phyloP scores from a whole-genome alignment of 1,140 invertebrate genomes.

The Berghia stephanieae region DNA sequence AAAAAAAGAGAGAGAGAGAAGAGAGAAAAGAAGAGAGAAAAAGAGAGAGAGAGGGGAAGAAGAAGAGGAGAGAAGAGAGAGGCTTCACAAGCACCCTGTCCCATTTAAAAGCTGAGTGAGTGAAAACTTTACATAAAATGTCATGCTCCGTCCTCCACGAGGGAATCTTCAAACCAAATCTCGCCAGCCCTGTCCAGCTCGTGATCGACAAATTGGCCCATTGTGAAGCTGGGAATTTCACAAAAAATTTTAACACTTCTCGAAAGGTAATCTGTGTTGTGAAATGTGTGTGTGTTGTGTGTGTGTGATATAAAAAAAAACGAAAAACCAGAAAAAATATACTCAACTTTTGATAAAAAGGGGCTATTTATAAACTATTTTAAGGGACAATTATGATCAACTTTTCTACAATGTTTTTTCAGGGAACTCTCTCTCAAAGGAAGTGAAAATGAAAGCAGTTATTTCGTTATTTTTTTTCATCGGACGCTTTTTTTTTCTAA shows the following conservation, averaged over 20 bases:
- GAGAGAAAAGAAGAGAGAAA: not conserved
- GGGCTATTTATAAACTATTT: not conserved
- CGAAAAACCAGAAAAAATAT: not conserved
- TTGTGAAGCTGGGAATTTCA: not conserved
- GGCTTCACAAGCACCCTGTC: not conserved
- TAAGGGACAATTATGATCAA: too few relatives aligned
- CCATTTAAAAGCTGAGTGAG: not conserved
- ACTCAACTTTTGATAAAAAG: not conserved
- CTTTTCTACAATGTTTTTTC: too few relatives aligned
- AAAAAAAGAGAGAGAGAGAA: not conserved
- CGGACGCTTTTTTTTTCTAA: not conserved
- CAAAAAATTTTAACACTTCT: too few relatives aligned
- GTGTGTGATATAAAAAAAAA: too few relatives aligned
- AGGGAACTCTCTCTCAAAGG: too few relatives aligned
- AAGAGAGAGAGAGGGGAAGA: not conserved
- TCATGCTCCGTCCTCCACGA: too few relatives aligned
- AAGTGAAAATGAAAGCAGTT: too few relatives aligned
- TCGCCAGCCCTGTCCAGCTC: not conserved
- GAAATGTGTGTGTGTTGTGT: too few relatives aligned
- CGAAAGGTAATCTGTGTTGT: not conserved
- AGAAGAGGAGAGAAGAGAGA: not conserved
- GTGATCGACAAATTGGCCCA: not conserved
- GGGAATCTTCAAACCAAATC: not conserved
- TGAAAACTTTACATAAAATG: too few relatives aligned
- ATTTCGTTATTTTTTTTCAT: not conserved